Evolutionary conservation across 2,797 vertebrate genomes (phyloP), one percentile per base, ranked within the genome.

Genomic region (Anas georgica): DNA sequence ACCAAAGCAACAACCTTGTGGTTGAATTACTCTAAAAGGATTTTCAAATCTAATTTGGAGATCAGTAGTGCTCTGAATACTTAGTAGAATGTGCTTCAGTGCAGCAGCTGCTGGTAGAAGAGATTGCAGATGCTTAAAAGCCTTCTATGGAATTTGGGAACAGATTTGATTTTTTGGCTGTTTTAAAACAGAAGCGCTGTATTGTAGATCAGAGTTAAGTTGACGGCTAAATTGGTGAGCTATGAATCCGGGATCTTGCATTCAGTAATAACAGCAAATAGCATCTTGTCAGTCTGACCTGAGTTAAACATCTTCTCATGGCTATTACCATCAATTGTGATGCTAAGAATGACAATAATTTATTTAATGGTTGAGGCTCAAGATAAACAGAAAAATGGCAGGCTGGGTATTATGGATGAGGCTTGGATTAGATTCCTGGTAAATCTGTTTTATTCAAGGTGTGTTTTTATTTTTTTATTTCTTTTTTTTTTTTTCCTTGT

Each of bases 21-120:
- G 17, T 20, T 94, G 62, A 82, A 54, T 79, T 48, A 79, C 14
- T 92, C 9, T 69, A 43, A 39, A 81, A 86, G 22, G 64, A 67
- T 64, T 91, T 86, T 86, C 31, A 93, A 45, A 66, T 79, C 20
- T 60, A n/a, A 86, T 88, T 74, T 88, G 74, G 59, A 88, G 25
- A 64, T 62, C 12, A 28, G 4, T 41, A 56, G 26, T 29, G 25
- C 13, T 64, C 63, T 56, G 45, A 77, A 94, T 83, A 33, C 23
- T 28, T 66, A 87, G n/a, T 31, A 37, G 31, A 29, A 13, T 25
- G 25, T 33, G 8, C 13, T 90, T 84, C 70, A 63, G 39, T 7
- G 8, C 23, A 37, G 75, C 17, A 43, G 21, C 48, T 79, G 15
- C 54, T 76, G 18, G 17, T 74, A 72, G 29, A 63, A 46, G 75